Evolutionary conservation across 35 echinoderm and acorn worm genomes (phyloP).

Genomic region (Strongylocentrotus purpuratus): DNA sequence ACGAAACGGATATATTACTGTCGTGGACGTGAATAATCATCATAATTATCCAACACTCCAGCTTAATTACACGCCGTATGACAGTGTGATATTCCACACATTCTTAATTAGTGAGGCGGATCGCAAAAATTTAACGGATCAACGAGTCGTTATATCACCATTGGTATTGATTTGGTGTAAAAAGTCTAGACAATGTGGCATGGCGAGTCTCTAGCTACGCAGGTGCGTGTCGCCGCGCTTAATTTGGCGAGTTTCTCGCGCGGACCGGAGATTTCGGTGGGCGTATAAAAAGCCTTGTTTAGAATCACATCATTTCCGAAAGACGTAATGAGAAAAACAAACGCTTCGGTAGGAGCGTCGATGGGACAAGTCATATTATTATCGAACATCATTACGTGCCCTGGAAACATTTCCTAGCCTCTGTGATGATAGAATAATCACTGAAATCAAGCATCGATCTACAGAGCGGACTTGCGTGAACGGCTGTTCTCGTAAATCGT

Average conservation of each 20-base stretch:
- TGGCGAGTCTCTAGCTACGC: neutral
- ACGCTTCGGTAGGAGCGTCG: neutral
- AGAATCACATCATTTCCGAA: neutral
- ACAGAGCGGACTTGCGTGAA: neutral
- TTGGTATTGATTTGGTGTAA: neutral
- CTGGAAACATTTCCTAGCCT: neutral
- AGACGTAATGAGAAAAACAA: neutral
- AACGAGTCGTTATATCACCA: neutral
- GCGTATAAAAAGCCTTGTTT: neutral
- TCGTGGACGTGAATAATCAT: neutral
- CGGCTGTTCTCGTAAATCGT: too few relatives aligned
- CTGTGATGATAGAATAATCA: neutral
- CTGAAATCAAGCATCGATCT: neutral
- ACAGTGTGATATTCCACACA: neutral
- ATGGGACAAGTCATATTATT: neutral
- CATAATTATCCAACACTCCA: neutral
- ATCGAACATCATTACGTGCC: neutral
- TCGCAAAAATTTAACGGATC: neutral
- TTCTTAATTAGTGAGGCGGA: neutral
- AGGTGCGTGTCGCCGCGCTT: neutral
- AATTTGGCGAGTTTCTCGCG: neutral
- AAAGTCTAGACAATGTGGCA: neutral
- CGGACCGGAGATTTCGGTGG: neutral
- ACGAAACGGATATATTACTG: neutral
- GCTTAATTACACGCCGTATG: neutral